Evolutionary conservation across 2,888 invertebrate genomes (phyloP).

Genomic region (Lathronympha strigana): DNA sequence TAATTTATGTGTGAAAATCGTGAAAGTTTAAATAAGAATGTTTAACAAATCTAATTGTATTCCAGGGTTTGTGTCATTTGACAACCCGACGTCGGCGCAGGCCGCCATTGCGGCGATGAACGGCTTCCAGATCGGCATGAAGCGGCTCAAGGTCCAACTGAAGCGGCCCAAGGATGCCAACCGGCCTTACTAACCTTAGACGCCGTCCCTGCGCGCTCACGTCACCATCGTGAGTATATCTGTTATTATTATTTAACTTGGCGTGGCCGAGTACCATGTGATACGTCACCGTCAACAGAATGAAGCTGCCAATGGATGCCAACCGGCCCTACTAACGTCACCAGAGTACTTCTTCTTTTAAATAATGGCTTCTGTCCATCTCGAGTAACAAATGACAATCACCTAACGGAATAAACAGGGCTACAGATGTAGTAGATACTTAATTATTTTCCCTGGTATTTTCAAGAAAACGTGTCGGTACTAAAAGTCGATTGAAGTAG

Average conservation of each 20-base stretch:
- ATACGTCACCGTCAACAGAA: neutral
- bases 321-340: too few species aligned
- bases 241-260: neutral
- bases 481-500: too few species aligned
- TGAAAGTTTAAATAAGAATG: neutral
- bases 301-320: too few species aligned
- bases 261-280: neutral
- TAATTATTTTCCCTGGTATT: too few species aligned
- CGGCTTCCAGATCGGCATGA: slow-evolving; percentile 99
- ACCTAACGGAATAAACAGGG: too few species aligned
- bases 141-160: slow-evolving; percentile 99
- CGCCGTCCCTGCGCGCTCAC: slow-evolving; percentile 82
- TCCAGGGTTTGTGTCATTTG: slow-evolving; percentile 99
- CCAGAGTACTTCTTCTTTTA: too few species aligned
- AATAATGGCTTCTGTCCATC: too few species aligned
- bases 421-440: too few species aligned
- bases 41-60: neutral
- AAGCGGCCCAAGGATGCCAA: slow-evolving; percentile 99
- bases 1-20: too few species aligned
- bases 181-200: slow-evolving; percentile 96
- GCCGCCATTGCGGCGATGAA: slow-evolving; percentile 99
- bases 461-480: too few species aligned
- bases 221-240: slow-evolving; percentile 61
- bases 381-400: too few species aligned
- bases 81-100: slow-evolving; percentile 99